Evolutionary conservation across 2,888 invertebrate genomes (phyloP).

Genomic region (Parnassius mnemosyne): DNA sequence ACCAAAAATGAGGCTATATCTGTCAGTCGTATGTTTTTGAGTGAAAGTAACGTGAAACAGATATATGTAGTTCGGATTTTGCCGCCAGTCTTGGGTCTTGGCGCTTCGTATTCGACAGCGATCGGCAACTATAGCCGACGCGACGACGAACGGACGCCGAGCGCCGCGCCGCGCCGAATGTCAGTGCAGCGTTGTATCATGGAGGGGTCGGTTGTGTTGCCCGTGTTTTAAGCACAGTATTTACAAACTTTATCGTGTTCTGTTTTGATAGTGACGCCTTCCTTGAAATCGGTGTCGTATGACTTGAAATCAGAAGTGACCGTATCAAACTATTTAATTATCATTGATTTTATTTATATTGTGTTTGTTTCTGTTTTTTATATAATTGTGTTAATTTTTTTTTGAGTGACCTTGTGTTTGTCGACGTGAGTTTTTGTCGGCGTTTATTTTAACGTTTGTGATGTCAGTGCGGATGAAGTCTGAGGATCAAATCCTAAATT

Average conservation of each 20-base stretch:
- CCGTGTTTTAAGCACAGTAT: slow-evolving; percentile 54
- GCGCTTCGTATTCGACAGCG: no score
- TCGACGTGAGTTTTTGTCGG: slow-evolving; percentile 63
- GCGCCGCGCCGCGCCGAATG: slow-evolving; percentile 32
- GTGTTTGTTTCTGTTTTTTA: slow-evolving; percentile 40
- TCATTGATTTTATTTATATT: slow-evolving; percentile 30
- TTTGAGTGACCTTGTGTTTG: slow-evolving; percentile 72
- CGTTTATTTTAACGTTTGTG: slow-evolving; percentile 72
- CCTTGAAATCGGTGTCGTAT: slow-evolving; percentile 35
- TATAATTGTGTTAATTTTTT: slow-evolving; percentile 46
- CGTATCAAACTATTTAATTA: slow-evolving; percentile 27
- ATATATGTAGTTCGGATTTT: slow-evolving; percentile 3
- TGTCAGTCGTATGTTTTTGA: slow-evolving; percentile 34
- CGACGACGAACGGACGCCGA: no score
- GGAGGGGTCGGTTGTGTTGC: slow-evolving; percentile 38
- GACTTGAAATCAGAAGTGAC: slow-evolving; percentile 30
- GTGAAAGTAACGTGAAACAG: slow-evolving; percentile 4
- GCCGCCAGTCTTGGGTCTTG: background rate
- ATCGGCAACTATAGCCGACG: no score
- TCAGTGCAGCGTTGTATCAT: slow-evolving; percentile 54
- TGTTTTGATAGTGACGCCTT: slow-evolving; percentile 57
- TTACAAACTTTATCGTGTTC: slow-evolving; percentile 72
- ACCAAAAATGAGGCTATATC: slow-evolving; percentile 43
- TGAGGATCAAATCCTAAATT: slow-evolving; percentile 62
- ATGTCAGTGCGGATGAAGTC: slow-evolving; percentile 61